A percentile compares a stretch with the other conserved stretches of the same genome.
Conservation (phyloP, 2,888 invertebrate genomes). For the Apodemia duryi region DNA sequence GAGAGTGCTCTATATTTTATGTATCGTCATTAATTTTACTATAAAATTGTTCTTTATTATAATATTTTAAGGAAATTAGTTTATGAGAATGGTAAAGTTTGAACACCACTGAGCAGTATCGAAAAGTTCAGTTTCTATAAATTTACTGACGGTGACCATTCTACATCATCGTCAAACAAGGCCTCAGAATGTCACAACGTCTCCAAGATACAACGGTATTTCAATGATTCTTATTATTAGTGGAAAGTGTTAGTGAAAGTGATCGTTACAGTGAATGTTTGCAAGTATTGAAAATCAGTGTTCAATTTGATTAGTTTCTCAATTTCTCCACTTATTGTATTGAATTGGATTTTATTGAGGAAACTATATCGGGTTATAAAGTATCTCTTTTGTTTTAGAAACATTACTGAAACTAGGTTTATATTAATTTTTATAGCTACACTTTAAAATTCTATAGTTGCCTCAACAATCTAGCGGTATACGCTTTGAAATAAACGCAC, state of each 20-base stretch:
- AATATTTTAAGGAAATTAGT: no score
- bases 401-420: no score
- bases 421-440: no score
- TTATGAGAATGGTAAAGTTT: neutral
- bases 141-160: constrained; percentile 50
- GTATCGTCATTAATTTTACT: no score
- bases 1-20: no score
- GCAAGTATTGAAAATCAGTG: constrained; percentile 4
- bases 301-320: neutral
- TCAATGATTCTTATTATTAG: constrained; percentile 20
- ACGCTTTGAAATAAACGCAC: no score
- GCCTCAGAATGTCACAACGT: constrained; percentile 67
- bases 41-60: no score
- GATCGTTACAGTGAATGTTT: constrained; percentile 12
- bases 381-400: no score
- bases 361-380: no score
- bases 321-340: neutral
- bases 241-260: constrained; percentile 25
- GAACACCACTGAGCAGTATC: constrained; percentile 19
- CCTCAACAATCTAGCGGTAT: no score
- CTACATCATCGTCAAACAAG: constrained; percentile 52
- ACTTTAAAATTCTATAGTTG: no score
- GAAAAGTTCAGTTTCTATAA: constrained; percentile 49
- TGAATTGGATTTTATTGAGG: no score
- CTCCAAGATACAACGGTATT: constrained; percentile 53